Base-by-base conservation (phyloP, 2,113 vertebrate genomes). In the Passer domesticus region DNA sequence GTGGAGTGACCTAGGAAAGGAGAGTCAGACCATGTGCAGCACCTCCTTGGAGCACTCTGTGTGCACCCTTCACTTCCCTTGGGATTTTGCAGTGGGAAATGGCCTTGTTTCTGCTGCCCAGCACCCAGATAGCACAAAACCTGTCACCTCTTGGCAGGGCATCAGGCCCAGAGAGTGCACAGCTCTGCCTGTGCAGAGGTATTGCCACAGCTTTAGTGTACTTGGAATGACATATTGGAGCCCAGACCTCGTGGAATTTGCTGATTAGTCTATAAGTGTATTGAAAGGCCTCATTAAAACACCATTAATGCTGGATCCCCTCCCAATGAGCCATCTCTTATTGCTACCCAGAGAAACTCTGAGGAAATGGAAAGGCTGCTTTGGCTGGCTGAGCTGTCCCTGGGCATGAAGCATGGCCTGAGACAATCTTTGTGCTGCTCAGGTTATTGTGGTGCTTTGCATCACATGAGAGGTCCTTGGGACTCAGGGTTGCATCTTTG, bases 321-420 rank as follows among this genome's bases (percentile, higher is more conserved):
- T 96, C 92, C 90, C 90, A 92, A 39, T 87, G 84, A 96, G 88
- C 94, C 94, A 94, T 97, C 93, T 92, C 95, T 95, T 96, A 93
- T 86, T 95, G 90, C 93, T 97, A 58, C 93, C 92, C 85, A 86
- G 94, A 96, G 94, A 81, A 93, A 64, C 90, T 55, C 47, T 19
- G 72, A 95, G 94, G 87, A 97, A 97, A 90, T 86, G 90, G 88
- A 68, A 83, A 59, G 33, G 67, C 93, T 90, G 66, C 87, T 92
- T 41, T 62, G 84, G n/a, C 69, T 94, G 84, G 58, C 85, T 4
- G 8, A 91, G 75, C 59, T 23, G 3, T 83, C 79, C 82, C 75
- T 85, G 89, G 83, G 62, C 90, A 89, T 33, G 69, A 78, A 94
- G 80, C 4, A 0, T 64, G 64, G 83, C 60, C 73, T 89, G 13